Base-by-base conservation (phyloP, 2,888 invertebrate species). In the Macrosoma leucophasiata region DNA sequence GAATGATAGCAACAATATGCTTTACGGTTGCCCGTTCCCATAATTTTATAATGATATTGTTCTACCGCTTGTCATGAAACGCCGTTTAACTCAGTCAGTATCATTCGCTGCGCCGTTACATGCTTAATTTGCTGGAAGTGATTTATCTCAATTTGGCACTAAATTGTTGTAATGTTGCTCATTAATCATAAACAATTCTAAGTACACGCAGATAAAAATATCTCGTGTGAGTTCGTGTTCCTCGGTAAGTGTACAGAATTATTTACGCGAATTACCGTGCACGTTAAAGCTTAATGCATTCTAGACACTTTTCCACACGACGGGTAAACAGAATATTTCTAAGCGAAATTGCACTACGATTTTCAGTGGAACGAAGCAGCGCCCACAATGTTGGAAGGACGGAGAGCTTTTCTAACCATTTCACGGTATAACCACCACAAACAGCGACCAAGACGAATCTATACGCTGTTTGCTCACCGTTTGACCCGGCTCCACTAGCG, bases 401-500 rank as follows among this genome's bases (percentile, higher is more conserved):
- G 41, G 50, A 52, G 46, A 57, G 60, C 59, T 70, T 67, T 73
- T 66, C 67, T 66, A 67, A 71, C 65, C 60, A 65, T 74, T 71
- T 70, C 64, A 67, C 64, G 65, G 58, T 59, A 55, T 54, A 57
- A 56, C 63, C 53, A 58, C 54, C 58, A 43, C 48, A 62, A 70
- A 68, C 65, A 60, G 58, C 60, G 55, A 61, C 65, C 74, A 70
- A 70, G 65, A 69, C 72, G 66, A 78, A 76, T 76, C 62, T 52
- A 59, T 56, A 50, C 52, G 52, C 51, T 69, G 65, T 77, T 79
- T 76, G 65, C 76, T 75, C 72, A 75, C 65, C 73, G 62, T 79
- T 78, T 75, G 75, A 78, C 77, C 76, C 55, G 75, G 48, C 74
- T 69, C 55, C 64, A 56, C 71, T 68, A 57, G 72, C 67, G 56